Base-by-base conservation (phyloP, 1,140 invertebrate genomes). In the Mercenaria mercenaria region DNA sequence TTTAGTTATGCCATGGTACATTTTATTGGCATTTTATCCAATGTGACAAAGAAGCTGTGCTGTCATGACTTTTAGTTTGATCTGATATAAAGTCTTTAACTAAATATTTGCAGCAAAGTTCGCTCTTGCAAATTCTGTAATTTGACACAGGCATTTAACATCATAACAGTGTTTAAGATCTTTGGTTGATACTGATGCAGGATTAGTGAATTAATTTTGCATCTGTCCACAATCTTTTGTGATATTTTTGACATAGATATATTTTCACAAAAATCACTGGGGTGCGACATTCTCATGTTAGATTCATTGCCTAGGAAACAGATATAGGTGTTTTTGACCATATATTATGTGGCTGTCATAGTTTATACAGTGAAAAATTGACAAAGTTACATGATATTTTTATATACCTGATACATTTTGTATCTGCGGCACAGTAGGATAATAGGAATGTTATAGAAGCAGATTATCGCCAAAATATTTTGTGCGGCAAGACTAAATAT, bases 131-230 rank as follows among this genome's bases (percentile, higher is more conserved):
- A n/a, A n/a, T n/a, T n/a, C n/a, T n/a, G n/a, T n/a, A n/a, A n/a
- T n/a, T n/a, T n/a, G n/a, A n/a, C n/a, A n/a, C n/a, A n/a, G n/a
- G n/a, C n/a, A n/a, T n/a, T n/a, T n/a, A n/a, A n/a, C n/a, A n/a
- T n/a, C n/a, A n/a, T n/a, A n/a, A n/a, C n/a, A n/a, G n/a, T n/a
- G n/a, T n/a, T n/a, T 47, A 47, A 47, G 43, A 47, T 47, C 29
- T 26, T n/a, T 26, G 26, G 6, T 64, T 4, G 59, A 26, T 64
- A 64, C n/a, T 4, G 67, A 6, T 72, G 37, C 26, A 52, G 29
- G 76, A 79, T 79, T 79, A 79, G 10, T 79, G 76, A 79, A 79
- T 79, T 79, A 79, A 79, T 79, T 79, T 79, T 79, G 76, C 76
- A 79, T 79, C 47, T 56, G 47, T 79, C n/a, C 26, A 20, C 47